A percentile compares a stretch with the other conserved stretches of the same genome.
Conservation (phyloP, 2,113 vertebrate genomes). For the Petaurus breviceps region DNA sequence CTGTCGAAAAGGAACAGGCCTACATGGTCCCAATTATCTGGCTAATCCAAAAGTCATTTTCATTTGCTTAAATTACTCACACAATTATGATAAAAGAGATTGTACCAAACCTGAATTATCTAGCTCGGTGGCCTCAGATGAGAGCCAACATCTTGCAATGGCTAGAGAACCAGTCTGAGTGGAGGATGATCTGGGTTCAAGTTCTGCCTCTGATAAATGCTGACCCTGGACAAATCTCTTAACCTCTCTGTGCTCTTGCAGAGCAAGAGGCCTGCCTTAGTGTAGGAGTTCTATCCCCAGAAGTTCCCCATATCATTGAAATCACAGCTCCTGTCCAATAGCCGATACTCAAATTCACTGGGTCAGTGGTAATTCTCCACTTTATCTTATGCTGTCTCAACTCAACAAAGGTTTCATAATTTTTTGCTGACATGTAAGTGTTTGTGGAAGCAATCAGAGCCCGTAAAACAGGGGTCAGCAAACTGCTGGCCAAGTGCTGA, state of each 20-base stretch:
- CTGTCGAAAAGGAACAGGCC: neutral
- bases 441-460: neutral
- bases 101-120: neutral
- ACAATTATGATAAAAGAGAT: conserved; percentile 7
- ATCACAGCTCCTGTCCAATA: neutral
- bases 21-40: neutral
- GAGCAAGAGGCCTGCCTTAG: neutral
- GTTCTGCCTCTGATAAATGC: neutral
- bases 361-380: neutral
- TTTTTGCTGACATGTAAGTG: neutral
- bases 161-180: neutral
- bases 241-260: neutral
- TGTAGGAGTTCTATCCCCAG: neutral
- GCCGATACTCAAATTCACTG: neutral
- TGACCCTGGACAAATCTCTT: neutral
- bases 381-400: neutral
- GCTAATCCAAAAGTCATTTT: conserved; percentile 20
- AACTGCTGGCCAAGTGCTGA: neutral
- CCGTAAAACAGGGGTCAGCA: neutral
- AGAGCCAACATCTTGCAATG: neutral
- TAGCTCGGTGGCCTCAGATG: conserved; percentile 19
- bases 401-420: conserved; percentile 14
- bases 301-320: neutral
- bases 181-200: neutral
- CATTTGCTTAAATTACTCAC: conserved; percentile 28